Conservation (phyloP, 2,797 vertebrate species). For the Coreius guichenoti region DNA sequence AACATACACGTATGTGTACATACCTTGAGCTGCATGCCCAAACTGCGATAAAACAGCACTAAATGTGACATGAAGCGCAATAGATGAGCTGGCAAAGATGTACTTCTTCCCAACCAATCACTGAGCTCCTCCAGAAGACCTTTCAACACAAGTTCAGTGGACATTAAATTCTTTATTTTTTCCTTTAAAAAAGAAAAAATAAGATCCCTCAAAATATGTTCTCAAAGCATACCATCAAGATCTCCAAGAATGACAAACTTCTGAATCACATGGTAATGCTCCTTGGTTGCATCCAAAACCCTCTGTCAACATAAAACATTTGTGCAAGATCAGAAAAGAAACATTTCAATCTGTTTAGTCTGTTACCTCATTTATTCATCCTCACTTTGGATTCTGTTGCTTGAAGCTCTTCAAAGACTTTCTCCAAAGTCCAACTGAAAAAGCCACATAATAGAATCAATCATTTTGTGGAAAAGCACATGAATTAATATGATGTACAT, state of each 20-base stretch:
- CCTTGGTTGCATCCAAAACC: conserved; percentile 91
- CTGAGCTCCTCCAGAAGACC: conserved; percentile 92
- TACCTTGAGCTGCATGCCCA: conserved; percentile 93
- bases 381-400: conserved; percentile 91
- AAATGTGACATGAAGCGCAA: conserved; percentile 96
- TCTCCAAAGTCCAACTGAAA: conserved; percentile 93
- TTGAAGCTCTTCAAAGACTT: conserved; percentile 96
- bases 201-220: background rate
- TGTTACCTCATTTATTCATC: conserved; percentile 14
- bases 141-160: conserved; percentile 59
- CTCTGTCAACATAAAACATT: conserved; percentile 75
- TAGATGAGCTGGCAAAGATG: conserved; percentile 90
- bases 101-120: conserved; percentile 87
- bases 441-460: background rate
- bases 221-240: conserved; percentile 84
- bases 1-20: background rate
- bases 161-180: background rate
- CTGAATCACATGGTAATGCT: conserved; percentile 95
- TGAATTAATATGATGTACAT: background rate
- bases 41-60: conserved; percentile 90
- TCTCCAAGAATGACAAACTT: conserved; percentile 94
- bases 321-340: conserved; percentile 22
- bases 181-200: background rate
- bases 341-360: background rate
- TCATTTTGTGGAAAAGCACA: background rate